Evolutionary conservation across 2,113 vertebrate species (phyloP), one percentile per base, ranked within the genome.

Genomic region (Pionites leucogaster): DNA sequence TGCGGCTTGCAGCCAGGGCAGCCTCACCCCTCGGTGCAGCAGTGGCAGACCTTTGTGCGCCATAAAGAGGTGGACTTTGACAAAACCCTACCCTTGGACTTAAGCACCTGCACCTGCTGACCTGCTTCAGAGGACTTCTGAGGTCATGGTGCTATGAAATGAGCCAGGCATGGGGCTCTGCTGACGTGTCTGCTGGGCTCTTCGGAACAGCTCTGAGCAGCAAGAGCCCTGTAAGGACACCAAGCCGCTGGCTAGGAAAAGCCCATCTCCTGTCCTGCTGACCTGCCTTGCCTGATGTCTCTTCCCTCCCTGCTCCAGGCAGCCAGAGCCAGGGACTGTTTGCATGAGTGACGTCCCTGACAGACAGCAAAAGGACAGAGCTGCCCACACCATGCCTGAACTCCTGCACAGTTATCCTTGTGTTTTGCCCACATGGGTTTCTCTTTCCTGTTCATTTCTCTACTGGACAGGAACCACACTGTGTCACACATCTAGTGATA

Each of bases 51-150:
- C 92, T 96, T 86, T 60, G 93, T 49, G 86, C 37, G 0, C 86
- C 69, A 75, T 96, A 94, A 97, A 93, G 31, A 27, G 33, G 18
- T 78, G 82, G 75, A 96, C 93, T 93, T 95, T 50, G 90, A 44
- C 50, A 80, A 86, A 92, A 81, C 31, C 62, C 68, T 86, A 22
- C 55, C 90, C 88, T 95, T 92, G 93, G 90, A 86, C 68, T 81
- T 8, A 42, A 12, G 35, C 11, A 18, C 8, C 27, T 92, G 78
- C 8, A 72, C 41, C n/a, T 91, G 52, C 37, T 96, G 90, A 96
- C 87, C 75, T 28, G 20, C 17, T 11, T 44, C 44, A 50, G 53
- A 90, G 16, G 23, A 57, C 44, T 92, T 95, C 72, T 22, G 17
- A 86, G 92, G 55, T 92, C 53, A 46, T 1, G 2, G 31, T 2